Evolutionary conservation across 2,797 vertebrate genomes (phyloP), one percentile per base, ranked within the genome.

Genomic region (Morelia viridis): DNA sequence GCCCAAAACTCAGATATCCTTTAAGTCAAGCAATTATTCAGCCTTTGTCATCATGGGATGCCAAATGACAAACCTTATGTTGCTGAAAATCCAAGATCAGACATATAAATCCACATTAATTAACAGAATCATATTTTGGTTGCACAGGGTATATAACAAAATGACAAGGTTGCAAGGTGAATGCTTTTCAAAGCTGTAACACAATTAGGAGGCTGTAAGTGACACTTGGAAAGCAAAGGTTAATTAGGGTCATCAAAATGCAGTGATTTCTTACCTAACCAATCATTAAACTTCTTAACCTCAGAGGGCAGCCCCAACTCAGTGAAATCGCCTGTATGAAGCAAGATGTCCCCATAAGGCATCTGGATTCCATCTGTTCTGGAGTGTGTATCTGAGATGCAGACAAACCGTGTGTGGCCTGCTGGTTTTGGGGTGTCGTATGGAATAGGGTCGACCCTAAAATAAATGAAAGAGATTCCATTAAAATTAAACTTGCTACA

Each of bases 251-350:
- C 96, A 97, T 95, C 95, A 95, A 96, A 97, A 98, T 87, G 95
- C 96, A 97, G 97, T 97, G 97, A 98, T 97, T 97, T 97, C 98
- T 98, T 98, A 99, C 99, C 99, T 98, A 99, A 98, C 99, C 99
- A 99, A 98, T 99, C 99, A 98, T 99, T 99, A 98, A 99, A 99
- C 98, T 99, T 99, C 98, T 99, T 99, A 97, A 99, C 99, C 98
- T 99, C 99, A 57, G 99, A 99, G 96, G 99, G 99, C 97, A 99
- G 98, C 96, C 99, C 99, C 97, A 99, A 98, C 97, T 99, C 99
- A 76, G 99, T 99, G 98, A 99, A 99, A 98, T 99, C 99, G 92
- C 99, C 99, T 94, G 97, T 99, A 98, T 99, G 99, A 94, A 99
- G 98, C 93, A 99, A 98, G 97, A 99, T 99, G 96, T 99, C 99